phyloP scores from a whole-genome alignment of 2,888 invertebrate genomes.

The Acleris cristana region DNA sequence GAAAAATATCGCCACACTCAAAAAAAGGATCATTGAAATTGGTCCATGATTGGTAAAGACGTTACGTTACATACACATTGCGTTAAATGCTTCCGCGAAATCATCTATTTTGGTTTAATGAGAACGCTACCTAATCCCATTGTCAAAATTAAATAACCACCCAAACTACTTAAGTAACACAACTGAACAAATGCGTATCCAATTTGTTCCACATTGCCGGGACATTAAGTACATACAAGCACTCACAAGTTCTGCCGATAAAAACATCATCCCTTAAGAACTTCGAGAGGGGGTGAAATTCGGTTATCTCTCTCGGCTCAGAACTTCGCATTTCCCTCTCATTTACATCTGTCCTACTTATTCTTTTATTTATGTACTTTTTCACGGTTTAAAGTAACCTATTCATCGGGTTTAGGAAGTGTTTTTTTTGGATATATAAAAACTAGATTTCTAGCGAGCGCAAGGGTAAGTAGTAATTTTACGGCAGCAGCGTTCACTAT shows the following conservation, averaged over 20 bases:
- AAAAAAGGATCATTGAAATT: too few species aligned
- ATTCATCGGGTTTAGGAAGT: too few species aligned
- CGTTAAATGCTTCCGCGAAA: too few species aligned
- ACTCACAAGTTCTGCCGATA: slow-evolving; percentile 4
- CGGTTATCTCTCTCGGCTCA: slow-evolving; percentile 17
- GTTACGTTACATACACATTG: too few species aligned
- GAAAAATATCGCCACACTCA: too few species aligned
- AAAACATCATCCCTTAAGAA: slow-evolving; percentile 31
- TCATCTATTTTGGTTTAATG: too few species aligned
- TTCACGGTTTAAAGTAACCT: too few species aligned
- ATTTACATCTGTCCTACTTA: slow-evolving; percentile 25
- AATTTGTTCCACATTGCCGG: slow-evolving; percentile 3
- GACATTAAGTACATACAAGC: slow-evolving; percentile 23
- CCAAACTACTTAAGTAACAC: slow-evolving; percentile 14
- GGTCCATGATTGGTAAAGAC: too few species aligned
- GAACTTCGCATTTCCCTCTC: slow-evolving; percentile 7
- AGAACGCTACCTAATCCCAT: background rate
- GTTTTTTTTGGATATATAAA: too few species aligned
- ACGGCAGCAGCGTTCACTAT: too few species aligned
- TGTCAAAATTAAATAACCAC: background rate
- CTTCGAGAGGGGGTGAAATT: slow-evolving; percentile 15
- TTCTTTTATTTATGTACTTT: background rate
- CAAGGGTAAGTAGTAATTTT: too few species aligned
- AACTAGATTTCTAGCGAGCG: too few species aligned
- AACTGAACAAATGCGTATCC: slow-evolving; percentile 19